phyloP scores from a whole-genome alignment of 2,113 vertebrate species.

The Saguinus midas region DNA sequence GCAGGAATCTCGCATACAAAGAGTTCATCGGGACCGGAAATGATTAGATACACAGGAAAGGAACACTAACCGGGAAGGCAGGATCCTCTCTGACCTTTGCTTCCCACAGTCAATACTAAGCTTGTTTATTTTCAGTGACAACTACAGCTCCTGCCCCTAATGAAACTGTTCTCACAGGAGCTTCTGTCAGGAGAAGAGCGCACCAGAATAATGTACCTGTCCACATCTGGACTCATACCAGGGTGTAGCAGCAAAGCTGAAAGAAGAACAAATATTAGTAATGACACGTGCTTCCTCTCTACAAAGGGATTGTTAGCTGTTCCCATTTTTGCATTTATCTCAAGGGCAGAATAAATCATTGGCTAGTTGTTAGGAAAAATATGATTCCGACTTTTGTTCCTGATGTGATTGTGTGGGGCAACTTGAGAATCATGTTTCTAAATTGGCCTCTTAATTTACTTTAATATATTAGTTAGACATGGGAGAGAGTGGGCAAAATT shows the following conservation, averaged over 20 bases:
- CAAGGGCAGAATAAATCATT: neutral
- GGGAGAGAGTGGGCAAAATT: constrained; percentile 35
- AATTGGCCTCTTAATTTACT: constrained; percentile 53
- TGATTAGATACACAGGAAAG: constrained; percentile 60
- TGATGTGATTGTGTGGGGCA: constrained; percentile 42
- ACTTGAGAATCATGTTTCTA: constrained; percentile 27
- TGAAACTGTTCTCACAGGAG: neutral
- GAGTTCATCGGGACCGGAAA: constrained; percentile 37
- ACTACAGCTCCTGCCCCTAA: neutral
- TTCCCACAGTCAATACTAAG: constrained; percentile 48
- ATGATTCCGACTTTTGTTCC: constrained; percentile 14
- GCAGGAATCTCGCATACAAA: constrained; percentile 22
- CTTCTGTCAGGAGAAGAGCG: neutral
- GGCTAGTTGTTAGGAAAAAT: constrained; percentile 1
- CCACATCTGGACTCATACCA: neutral
- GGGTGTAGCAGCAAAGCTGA: no score
- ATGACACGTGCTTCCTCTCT: neutral
- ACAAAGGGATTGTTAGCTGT: neutral
- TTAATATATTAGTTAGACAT: constrained; percentile 52
- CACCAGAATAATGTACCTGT: neutral
- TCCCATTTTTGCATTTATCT: neutral
- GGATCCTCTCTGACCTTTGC: constrained; percentile 37
- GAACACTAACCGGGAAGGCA: constrained; percentile 15
- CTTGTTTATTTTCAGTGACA: constrained; percentile 46
- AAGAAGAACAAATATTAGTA: neutral